Evolutionary conservation across 2,797 vertebrate genomes (phyloP).

Genomic region (Catostomus latipinnis): DNA sequence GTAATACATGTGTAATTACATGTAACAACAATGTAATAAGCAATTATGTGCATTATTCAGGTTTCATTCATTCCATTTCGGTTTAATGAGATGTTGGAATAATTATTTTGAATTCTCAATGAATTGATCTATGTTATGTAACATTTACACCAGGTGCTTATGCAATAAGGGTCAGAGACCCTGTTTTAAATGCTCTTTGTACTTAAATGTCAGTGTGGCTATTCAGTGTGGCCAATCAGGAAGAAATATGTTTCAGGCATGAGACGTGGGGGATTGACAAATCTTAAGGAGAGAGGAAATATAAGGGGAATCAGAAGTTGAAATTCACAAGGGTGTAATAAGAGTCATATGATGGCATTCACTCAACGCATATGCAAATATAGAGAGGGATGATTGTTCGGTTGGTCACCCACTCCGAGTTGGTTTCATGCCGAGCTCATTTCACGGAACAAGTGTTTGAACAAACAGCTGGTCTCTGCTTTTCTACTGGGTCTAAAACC

Average conservation of each 20-base stretch:
- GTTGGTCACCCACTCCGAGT: constrained; percentile 3
- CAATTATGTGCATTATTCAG: background rate
- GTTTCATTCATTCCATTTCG: background rate
- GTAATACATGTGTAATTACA: constrained; percentile 4
- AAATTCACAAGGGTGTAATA: background rate
- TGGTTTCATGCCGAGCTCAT: constrained; percentile 30
- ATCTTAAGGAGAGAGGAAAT: background rate
- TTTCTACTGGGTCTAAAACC: background rate
- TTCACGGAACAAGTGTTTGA: constrained; percentile 42
- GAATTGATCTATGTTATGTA: constrained; percentile 66
- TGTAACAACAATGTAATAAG: background rate
- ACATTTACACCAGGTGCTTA: constrained; percentile 62
- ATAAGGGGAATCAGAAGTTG: background rate
- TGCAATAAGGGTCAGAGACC: constrained; percentile 51
- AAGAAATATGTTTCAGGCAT: background rate
- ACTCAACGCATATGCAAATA: background rate
- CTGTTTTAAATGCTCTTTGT: constrained; percentile 17
- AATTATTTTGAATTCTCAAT: background rate
- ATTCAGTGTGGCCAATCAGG: background rate
- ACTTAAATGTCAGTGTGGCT: constrained; percentile 38
- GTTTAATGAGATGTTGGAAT: background rate
- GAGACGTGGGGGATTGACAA: background rate
- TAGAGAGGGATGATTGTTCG: background rate
- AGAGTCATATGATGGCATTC: background rate
- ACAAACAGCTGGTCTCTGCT: constrained; percentile 47